A percentile compares a stretch with the other conserved stretches of the same genome.
phyloP scores from a whole-genome alignment of 1,140 invertebrate species.

The Drosophila miranda region DNA sequence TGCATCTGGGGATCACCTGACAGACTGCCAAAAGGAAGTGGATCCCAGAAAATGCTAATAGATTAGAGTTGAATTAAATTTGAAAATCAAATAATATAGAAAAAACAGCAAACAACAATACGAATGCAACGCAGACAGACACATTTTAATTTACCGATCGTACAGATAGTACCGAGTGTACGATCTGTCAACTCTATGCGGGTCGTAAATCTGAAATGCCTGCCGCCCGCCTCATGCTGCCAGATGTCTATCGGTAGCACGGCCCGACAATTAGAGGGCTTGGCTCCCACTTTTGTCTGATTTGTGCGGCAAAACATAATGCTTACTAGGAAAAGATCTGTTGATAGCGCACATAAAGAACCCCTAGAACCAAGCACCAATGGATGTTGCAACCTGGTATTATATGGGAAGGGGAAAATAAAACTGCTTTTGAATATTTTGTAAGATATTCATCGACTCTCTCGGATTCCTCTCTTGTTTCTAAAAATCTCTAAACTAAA shows the following conservation, averaged over 20 bases:
- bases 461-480: no score
- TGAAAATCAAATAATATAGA: constrained; percentile 7
- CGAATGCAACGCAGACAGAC: constrained; percentile 13
- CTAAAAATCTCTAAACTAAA: no score
- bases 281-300: constrained; percentile 20
- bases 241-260: constrained; percentile 18
- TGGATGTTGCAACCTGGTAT: no score
- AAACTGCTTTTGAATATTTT: no score
- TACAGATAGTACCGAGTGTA: background rate
- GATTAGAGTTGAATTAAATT: constrained; percentile 14
- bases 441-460: no score
- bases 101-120: constrained; percentile 33
- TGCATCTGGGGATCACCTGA: constrained; percentile 12
- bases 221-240: constrained; percentile 29
- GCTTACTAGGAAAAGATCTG: no score
- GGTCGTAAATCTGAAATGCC: constrained; percentile 54
- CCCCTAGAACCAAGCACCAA: no score
- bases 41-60: constrained; percentile 51
- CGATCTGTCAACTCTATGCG: constrained; percentile 50
- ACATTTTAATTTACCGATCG: constrained; percentile 25
- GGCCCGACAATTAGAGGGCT: constrained; percentile 31
- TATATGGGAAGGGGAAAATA: no score
- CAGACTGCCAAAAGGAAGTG: constrained; percentile 49
- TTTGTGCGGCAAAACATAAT: no score
- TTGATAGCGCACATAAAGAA: no score